A percentile compares a stretch with the other conserved stretches of the same genome.
Evolutionary conservation across 2,888 invertebrate genomes (phyloP).

Genomic region (Cerastis rubricosa): DNA sequence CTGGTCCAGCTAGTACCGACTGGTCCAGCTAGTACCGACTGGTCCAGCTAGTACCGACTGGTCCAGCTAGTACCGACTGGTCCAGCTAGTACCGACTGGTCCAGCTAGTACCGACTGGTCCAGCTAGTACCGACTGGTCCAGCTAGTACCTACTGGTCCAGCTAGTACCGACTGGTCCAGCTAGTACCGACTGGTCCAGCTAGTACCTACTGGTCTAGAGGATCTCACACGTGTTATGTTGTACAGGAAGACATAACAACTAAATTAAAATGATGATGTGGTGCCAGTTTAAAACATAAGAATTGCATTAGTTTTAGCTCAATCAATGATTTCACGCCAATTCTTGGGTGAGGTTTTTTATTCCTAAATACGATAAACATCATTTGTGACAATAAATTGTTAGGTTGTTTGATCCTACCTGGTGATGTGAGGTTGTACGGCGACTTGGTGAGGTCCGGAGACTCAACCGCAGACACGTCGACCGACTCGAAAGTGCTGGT

Average conservation of each 20-base stretch:
- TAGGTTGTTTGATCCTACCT: slow-evolving; percentile 88
- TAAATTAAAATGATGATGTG: neutral
- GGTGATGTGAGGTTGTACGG: slow-evolving; percentile 95
- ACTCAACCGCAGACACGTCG: slow-evolving; percentile 94
- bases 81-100: too few relatives aligned
- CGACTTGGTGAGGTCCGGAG: slow-evolving; percentile 95
- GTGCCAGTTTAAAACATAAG: neutral
- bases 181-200: too few relatives aligned
- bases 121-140: too few relatives aligned
- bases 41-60: too few relatives aligned
- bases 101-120: too few relatives aligned
- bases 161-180: too few relatives aligned
- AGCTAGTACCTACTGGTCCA: too few relatives aligned
- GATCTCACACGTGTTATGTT: neutral
- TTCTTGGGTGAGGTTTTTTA: neutral
- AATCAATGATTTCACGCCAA: neutral
- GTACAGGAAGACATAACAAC: neutral
- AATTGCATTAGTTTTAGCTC: neutral
- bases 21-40: too few relatives aligned
- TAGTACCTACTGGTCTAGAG: neutral
- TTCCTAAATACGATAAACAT: neutral
- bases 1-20: too few relatives aligned
- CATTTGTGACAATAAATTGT: neutral
- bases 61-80: too few relatives aligned
- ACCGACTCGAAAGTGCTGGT: slow-evolving; percentile 93